These are phyloP conservation scores for Plectropomus leopardus DNA, from an alignment of 2,113 vertebrate genomes.

Conservation along the genomic window DNA sequence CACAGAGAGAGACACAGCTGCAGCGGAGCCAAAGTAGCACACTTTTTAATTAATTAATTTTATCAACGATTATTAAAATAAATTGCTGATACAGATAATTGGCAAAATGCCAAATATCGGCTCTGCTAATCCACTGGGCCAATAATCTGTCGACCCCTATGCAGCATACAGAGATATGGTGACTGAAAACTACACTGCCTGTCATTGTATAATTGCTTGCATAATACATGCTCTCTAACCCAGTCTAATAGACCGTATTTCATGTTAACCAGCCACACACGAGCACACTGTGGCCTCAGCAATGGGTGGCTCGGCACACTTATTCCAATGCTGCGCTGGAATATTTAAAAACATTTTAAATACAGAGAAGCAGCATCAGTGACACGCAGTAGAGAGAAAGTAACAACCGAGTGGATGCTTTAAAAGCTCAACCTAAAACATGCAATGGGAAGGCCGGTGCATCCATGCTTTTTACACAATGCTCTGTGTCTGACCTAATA, in stretches of 20 bases:
- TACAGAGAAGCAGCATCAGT: conserved; percentile 11
- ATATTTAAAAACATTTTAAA: conserved; percentile 10
- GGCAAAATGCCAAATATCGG: no score
- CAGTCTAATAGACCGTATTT: conserved; percentile 10
- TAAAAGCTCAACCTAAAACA: conserved; percentile 37
- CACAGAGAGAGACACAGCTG: no score
- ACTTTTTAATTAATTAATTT: no score
- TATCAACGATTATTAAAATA: no score
- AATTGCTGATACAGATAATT: no score
- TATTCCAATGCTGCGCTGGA: neutral
- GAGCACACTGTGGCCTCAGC: conserved; percentile 47
- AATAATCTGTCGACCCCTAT: no score
- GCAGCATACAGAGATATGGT: conserved; percentile 21
- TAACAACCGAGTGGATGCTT: conserved; percentile 3
- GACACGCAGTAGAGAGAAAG: conserved; percentile 9
- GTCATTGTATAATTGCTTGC: neutral
- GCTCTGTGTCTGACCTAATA: conserved; percentile 37
- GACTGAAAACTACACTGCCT: conserved; percentile 19
- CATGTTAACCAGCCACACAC: conserved; percentile 41
- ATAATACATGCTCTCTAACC: conserved; percentile 50
- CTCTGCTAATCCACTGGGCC: no score
- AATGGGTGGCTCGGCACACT: neutral
- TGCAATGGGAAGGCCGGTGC: conserved; percentile 57
- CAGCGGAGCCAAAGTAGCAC: no score
- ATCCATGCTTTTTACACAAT: conserved; percentile 67